Evolutionary conservation across 1,140 invertebrate genomes (phyloP), one percentile per base, ranked within the genome.

Genomic region (Meloidogyne floridensis): DNA sequence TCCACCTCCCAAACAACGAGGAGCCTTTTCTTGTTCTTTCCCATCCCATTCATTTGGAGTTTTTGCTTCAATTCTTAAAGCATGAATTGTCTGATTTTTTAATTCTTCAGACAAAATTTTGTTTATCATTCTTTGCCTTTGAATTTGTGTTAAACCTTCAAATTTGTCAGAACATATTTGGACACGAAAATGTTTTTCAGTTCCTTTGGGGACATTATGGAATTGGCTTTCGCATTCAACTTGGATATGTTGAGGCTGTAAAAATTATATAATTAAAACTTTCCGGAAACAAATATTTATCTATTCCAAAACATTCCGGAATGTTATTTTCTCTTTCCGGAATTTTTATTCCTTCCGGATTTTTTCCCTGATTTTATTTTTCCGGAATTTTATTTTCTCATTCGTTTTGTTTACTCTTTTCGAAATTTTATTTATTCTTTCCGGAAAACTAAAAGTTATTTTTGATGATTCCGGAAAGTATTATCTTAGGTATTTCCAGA

Each of bases 111-210:
- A 76, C 6, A 85, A 78, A 6, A 76, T 42, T 82, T 85, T 85
- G 82, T 87, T 87, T 8, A 85, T 84, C 86, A 85, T 78, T 78
- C 86, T 54, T 47, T 85, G 84, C 47, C 84, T 73, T 78, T 85
- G 83, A n/a, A 85, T 51, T 79, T 83, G 80, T 15, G 75, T 70
- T 13, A 84, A 47, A 10, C 84, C 84, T 9, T 87, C 76, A 74
- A 85, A 85, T 85, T 87, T 85, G 77, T 86, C 83, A 9, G 85
- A 85, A 15, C 88, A 86, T 51, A 85, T 84, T 56, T 86, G 83
- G 47, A 84, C 84, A 20, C 85, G 86, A 71, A 85, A 85, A 72
- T 85, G 84, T 53, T 71, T 85, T 72, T 87, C 84, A 20, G 69
- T 75, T 5, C 84, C 84, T 18, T 85, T 76, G 8, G 84, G 84